phyloP scores from a whole-genome alignment of 1,140 invertebrate genomes.

The Argopecten irradians region DNA sequence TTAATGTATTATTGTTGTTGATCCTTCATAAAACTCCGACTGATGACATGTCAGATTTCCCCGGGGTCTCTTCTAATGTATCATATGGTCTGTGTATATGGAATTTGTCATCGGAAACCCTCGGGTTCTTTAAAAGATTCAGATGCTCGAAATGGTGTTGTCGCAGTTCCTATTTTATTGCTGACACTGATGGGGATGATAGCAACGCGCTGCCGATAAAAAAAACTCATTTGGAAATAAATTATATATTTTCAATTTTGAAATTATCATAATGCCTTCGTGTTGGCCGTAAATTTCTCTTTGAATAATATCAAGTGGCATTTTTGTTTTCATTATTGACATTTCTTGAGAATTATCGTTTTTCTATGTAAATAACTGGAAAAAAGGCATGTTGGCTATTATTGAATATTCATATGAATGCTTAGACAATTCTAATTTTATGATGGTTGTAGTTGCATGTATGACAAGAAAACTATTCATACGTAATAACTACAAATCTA shows the following conservation, averaged over 20 bases:
- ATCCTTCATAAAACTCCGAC: background rate
- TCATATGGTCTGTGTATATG: background rate
- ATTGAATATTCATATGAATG: background rate
- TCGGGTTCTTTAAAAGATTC: background rate
- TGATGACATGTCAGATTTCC: slow-evolving; percentile 6
- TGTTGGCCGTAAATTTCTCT: background rate
- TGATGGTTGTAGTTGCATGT: too few relatives aligned
- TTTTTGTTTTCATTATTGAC: background rate
- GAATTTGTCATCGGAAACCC: slow-evolving; percentile 8
- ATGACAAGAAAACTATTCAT: too few relatives aligned
- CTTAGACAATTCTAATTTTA: background rate
- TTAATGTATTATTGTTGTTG: background rate
- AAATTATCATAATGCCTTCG: background rate
- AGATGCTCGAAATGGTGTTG: background rate
- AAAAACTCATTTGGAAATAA: background rate
- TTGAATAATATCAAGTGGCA: background rate
- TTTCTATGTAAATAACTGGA: background rate
- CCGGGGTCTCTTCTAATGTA: background rate
- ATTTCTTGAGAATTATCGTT: background rate
- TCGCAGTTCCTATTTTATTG: background rate
- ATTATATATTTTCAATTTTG: background rate
- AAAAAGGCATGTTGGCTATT: background rate
- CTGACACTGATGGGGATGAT: background rate
- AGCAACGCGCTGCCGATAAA: background rate
- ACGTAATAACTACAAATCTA: too few relatives aligned